Evolutionary conservation across 64 coral and sea anemone genomes (phyloP).

Genomic region (Montipora cactus): DNA sequence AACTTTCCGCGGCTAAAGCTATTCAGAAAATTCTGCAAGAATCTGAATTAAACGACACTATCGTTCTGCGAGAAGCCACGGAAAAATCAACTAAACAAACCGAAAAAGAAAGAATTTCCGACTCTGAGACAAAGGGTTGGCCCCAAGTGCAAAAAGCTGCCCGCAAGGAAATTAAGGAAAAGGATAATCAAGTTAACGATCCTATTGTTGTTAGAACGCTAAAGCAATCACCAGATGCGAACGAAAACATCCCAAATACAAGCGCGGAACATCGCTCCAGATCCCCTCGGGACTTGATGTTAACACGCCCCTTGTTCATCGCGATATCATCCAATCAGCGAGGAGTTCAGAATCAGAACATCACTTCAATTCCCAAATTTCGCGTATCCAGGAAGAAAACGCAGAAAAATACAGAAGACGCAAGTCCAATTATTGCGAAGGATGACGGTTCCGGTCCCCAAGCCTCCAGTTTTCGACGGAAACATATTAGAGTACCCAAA

Average conservation of each 20-base stretch:
- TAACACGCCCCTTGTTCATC: no score
- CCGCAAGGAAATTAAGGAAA: background rate
- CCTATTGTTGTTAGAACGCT: no score
- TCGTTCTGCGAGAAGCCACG: conserved; percentile 2
- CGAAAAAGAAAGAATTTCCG: no score
- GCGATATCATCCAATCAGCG: no score
- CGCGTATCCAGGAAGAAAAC: conserved; percentile 21
- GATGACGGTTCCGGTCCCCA: conserved; percentile 55
- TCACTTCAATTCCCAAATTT: background rate
- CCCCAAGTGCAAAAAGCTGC: background rate
- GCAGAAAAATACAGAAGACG: conserved; percentile 71
- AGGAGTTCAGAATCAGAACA: background rate
- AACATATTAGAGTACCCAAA: conserved; percentile 74
- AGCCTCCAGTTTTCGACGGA: conserved; percentile 72
- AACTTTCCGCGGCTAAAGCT: no score
- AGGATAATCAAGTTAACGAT: no score
- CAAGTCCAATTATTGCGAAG: conserved; percentile 51
- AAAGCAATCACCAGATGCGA: no score
- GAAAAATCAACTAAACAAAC: background rate
- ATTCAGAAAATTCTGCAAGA: no score
- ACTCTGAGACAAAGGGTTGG: background rate
- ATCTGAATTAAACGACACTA: background rate
- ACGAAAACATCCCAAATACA: no score
- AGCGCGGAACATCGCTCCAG: no score
- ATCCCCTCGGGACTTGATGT: no score